phyloP scores from a whole-genome alignment of 2,888 invertebrate species.

The Drosophila stalkeri region DNA sequence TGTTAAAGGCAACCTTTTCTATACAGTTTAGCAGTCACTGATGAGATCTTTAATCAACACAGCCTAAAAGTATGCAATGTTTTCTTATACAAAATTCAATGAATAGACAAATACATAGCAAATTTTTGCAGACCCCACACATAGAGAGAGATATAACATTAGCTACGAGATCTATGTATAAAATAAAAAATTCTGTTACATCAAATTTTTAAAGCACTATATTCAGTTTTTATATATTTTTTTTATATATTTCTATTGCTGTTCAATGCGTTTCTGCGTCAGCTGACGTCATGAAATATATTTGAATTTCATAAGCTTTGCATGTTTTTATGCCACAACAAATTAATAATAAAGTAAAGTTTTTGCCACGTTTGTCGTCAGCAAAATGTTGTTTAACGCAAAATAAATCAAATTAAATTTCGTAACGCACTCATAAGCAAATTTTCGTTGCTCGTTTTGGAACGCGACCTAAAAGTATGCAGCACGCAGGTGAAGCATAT shows the following conservation, averaged over 20 bases:
- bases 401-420: constrained; percentile 65
- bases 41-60: rapidly evolving
- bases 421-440: constrained; percentile 37
- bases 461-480: constrained; percentile 53
- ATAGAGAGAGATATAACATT: not conserved
- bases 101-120: not conserved
- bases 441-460: constrained; percentile 11
- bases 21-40: constrained; percentile 22
- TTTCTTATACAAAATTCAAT: not conserved
- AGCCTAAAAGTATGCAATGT: constrained; percentile 34
- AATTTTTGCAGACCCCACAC: not conserved
- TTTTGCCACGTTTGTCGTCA: constrained; percentile 12
- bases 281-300: constrained; percentile 24
- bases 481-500: constrained; percentile 20
- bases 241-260: not conserved
- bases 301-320: constrained; percentile 3
- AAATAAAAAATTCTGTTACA: not conserved
- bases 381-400: constrained; percentile 25
- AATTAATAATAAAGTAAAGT: constrained; percentile 18
- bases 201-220: not conserved
- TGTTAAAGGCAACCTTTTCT: not conserved
- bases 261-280: not conserved
- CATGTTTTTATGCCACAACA: not conserved
- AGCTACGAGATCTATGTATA: not conserved
- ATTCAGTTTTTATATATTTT: too few relatives aligned